Base-by-base conservation (phyloP, 2,888 invertebrate species). In the Reticulitermes lucifugus region DNA sequence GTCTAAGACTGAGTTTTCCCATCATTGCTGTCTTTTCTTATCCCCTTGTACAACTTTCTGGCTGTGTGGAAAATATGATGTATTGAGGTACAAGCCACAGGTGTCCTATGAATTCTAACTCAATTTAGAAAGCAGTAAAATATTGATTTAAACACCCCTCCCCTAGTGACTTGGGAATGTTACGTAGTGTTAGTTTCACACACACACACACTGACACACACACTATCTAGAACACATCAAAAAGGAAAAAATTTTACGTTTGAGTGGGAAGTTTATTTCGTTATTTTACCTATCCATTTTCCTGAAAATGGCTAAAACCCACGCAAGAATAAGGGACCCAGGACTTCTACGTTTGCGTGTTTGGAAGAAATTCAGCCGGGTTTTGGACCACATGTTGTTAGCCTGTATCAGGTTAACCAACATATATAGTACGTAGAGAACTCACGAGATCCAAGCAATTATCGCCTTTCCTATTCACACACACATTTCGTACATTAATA, bases 91-190 rank as follows among this genome's bases (percentile, higher is more conserved):
- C 2, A 35, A 35, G 73, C 73, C 41, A 73, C 73, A 73, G 73
- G 73, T 73, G 73, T 73, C 73, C 41, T 73, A 41, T 73, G 73
- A 73, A 73, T 73, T 18, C 29, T 41, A 73, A 73, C 73, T 41
- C 73, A 41, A 73, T 73, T 73, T 73, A 29, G 41, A 73, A 73
- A 25, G 73, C 6, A 41, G 73, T 73, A 73, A 73, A 41, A 73
- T 73, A 73, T 73, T 73, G 73, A 73, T 73, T 73, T 41, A 73
- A 73, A 41, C 41, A 18, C 29, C 6, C 35, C 21, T 21, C 18
- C 35, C 41, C 73, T 35, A 6, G 1, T 73, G 41, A 73, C 73
- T 73, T 73, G 41, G 73, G 41, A 73, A 21, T 73, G 73, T 73
- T 73, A 73, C 73, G 29, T 21, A 21, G 41, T 73, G 73, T 73